Percentiles rank a stretch among this genome's conserved stretches.
phyloP scores from a whole-genome alignment of 2,888 invertebrate species.

The Polydrusus cervinus region DNA sequence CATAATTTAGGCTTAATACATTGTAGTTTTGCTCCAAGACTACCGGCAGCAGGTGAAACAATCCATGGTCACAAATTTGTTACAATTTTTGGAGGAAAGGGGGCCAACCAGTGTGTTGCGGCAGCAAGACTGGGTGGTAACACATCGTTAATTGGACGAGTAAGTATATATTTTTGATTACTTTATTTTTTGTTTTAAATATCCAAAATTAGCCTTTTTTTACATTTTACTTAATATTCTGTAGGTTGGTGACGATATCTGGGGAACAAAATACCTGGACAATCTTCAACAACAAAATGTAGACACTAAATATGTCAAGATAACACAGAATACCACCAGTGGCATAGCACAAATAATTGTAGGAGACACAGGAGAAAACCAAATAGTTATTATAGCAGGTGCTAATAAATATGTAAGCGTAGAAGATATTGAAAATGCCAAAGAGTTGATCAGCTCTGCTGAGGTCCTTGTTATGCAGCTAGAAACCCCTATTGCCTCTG shows the following conservation, averaged over 20 bases:
- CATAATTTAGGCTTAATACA: constrained; percentile 10
- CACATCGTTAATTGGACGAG: constrained; percentile 88
- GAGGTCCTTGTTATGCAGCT: constrained; percentile 89
- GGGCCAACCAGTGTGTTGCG: constrained; percentile 97
- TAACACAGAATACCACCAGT: constrained; percentile 78
- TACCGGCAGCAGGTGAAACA: constrained; percentile 93
- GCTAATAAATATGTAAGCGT: constrained; percentile 83
- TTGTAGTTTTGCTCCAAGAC: constrained; percentile 82
- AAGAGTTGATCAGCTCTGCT: constrained; percentile 74
- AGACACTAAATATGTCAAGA: constrained; percentile 76
- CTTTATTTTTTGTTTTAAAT: too few relatives aligned
- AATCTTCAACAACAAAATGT: constrained; percentile 80
- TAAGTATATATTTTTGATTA: constrained; percentile 68
- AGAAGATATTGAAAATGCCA: constrained; percentile 78
- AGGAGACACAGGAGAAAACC: constrained; percentile 90
- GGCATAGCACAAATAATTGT: constrained; percentile 96
- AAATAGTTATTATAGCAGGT: constrained; percentile 93
- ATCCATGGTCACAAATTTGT: constrained; percentile 86
- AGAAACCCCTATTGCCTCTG: constrained; percentile 85
- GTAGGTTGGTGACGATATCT: constrained; percentile 89
- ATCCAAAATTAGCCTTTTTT: too few relatives aligned
- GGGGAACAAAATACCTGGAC: constrained; percentile 86
- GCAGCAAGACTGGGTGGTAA: constrained; percentile 90
- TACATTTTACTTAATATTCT: too few relatives aligned
- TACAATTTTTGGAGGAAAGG: constrained; percentile 96